Conservation (phyloP, 2,113 vertebrate genomes). For the Otus sunia region DNA sequence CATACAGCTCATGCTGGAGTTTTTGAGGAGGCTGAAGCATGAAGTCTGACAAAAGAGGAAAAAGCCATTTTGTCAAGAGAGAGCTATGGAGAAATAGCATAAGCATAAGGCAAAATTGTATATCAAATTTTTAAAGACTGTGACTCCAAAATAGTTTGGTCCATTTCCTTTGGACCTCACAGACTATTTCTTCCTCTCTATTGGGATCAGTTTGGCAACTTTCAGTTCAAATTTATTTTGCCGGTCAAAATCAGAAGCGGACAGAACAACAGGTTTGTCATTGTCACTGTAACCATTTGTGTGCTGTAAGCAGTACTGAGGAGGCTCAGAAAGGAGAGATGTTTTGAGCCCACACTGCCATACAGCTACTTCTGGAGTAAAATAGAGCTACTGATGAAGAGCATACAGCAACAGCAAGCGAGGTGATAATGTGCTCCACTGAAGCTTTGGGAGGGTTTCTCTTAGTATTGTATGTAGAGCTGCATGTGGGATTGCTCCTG, state of each 20-base stretch:
- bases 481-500: background rate
- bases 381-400: background rate
- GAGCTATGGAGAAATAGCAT: background rate
- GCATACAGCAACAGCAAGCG: background rate
- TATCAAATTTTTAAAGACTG: background rate
- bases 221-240: background rate
- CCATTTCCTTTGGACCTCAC: background rate
- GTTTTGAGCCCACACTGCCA: background rate
- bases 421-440: background rate
- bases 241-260: background rate
- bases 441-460: background rate
- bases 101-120: background rate
- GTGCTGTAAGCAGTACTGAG: background rate
- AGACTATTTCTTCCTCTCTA: background rate
- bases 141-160: background rate
- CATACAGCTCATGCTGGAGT: background rate
- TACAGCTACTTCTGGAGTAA: background rate
- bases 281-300: background rate
- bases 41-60: background rate
- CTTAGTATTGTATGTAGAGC: background rate
- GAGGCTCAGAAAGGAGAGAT: background rate
- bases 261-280: background rate
- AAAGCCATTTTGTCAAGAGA: background rate
- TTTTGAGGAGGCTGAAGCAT: constrained; percentile 19
- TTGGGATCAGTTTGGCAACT: background rate